Base-by-base conservation (phyloP, 2,113 vertebrate species). In the Labeo rohita region DNA sequence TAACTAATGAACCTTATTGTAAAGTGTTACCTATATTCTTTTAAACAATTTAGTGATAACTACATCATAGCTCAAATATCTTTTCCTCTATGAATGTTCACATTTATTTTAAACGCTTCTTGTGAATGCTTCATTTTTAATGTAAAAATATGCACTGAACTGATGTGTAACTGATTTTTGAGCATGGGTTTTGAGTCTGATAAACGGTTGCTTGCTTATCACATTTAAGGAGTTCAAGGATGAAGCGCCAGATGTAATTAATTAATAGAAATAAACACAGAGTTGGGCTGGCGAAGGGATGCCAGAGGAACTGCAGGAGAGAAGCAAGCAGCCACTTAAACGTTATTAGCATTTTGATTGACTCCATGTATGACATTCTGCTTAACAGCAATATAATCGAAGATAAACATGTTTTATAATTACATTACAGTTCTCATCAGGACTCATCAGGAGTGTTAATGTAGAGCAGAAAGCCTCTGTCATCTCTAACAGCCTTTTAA, bases 301-400 rank as follows among this genome's bases (percentile, higher is more conserved):
- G 49, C 23, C n/a, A 28, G 12, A 77, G n/a, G 45, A 75, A 49
- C 21, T 74, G 43, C 72, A 47, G 45, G n/a, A 77, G 68, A 10
- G 68, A 72, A 45, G 8, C 36, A 39, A 56, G n/a, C 79, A 49
- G 59, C n/a, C 43, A 28, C 45, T 81, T 80, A 61, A 18, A 8
- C 10, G 70, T 23, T 47, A 82, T 82, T 82, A 70, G 80, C 80
- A 36, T 70, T 82, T 82, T 82, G 23, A 82, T 36, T 82, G 23
- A 70, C 15, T 36, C 63, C 15, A 52, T 68, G 65, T 52, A 82
- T 52, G 63, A 36, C 45, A 70, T 70, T 50, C 13, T 70, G 63
- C 63, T 82, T 39, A 50, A 36, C 47, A 52, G 47, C 47, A 70
- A 82, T 70, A 39, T 70, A 68, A 82, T 82, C 15, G 9, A 70